Evolutionary conservation across 1,140 invertebrate species (phyloP).

Genomic region (Maniola jurtina): DNA sequence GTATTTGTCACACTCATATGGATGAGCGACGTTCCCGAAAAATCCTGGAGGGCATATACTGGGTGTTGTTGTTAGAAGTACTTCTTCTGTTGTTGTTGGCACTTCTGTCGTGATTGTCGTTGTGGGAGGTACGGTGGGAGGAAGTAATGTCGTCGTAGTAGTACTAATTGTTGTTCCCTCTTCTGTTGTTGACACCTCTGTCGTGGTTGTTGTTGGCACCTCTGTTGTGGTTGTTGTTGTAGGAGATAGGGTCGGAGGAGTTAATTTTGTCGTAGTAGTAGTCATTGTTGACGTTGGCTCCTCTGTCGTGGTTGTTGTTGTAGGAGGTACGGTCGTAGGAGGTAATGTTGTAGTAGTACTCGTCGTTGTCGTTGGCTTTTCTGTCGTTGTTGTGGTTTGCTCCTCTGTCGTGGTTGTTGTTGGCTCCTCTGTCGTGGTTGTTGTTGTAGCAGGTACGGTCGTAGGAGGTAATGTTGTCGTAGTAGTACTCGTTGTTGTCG

Average conservation of each 20-base stretch:
- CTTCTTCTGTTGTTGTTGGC: constrained; percentile 19
- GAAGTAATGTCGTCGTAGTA: not conserved
- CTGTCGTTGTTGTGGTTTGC: too few species aligned
- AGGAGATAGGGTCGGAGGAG: not conserved
- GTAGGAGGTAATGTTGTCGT: too few species aligned
- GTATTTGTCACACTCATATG: constrained; percentile 23
- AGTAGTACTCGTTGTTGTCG: not conserved
- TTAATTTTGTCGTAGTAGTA: constrained; percentile 15
- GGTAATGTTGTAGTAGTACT: too few species aligned
- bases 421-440: too few species aligned
- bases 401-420: too few species aligned
- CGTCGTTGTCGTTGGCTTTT: not conserved
- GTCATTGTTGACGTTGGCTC: constrained; percentile 21
- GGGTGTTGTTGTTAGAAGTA: constrained; percentile 14
- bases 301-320: too few species aligned
- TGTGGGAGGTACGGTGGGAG: not conserved
- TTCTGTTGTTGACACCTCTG: constrained; percentile 18
- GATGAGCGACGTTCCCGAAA: constrained; percentile 27
- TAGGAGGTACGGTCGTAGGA: too few species aligned
- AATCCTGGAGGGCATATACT: constrained; percentile 21
- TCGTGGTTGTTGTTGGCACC: constrained; percentile 15
- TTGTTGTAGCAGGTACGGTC: too few species aligned
- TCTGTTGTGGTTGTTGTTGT: too few species aligned
- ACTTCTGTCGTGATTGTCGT: constrained; percentile 13
- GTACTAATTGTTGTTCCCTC: constrained; percentile 11